Base-by-base conservation (phyloP, 2,113 vertebrate species). In the Pachycephala philippinensis region DNA sequence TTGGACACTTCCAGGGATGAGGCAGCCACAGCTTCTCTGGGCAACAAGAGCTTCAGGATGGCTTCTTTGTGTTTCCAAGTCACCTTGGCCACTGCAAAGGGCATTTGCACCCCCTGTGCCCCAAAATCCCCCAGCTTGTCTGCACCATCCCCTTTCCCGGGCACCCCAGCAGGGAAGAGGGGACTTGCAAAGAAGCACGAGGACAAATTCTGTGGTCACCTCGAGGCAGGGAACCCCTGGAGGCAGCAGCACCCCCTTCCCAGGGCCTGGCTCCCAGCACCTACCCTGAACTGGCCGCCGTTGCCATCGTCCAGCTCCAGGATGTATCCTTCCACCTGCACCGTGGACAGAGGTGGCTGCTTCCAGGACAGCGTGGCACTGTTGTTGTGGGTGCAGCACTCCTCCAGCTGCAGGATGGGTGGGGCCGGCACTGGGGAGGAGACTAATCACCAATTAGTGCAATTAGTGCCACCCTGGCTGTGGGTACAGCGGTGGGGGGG, bases 291-390 rank as follows among this genome's bases (percentile, higher is more conserved):
- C 69, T 99, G 99, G 33, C 99, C 99, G 1, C 99, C 99, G 6
- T 97, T 99, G 71, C 99, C 99, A 2, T 99, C 99, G 10, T 99
- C 99, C 86, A 99, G 98, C 97, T 99, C 99, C 90, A 99, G 98
- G 94, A 99, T 99, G 97, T 99, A 99, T 2, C 99, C 99, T 2
- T 99, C 99, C 26, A 99, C 99, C 40, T 98, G 96, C 93, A 99
- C 99, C 8, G 98, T 98, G 26, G 99, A 99, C 89, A 99, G 98
- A 5, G 99, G 99, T 0, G 99, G 99, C 98, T 99, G 99, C 95
- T 99, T 99, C 99, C 99, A 99, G 79, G 99, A 99, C 97, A 99
- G 95, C 1, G 99, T 99, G 35, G 99, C 99, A 3, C 99, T 99
- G 98, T 99, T 99, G 98, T 99, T 99, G 97, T 99, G 99, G 90